phyloP scores from a whole-genome alignment of 2,797 vertebrate genomes.

The Trichosurus vulpecula region DNA sequence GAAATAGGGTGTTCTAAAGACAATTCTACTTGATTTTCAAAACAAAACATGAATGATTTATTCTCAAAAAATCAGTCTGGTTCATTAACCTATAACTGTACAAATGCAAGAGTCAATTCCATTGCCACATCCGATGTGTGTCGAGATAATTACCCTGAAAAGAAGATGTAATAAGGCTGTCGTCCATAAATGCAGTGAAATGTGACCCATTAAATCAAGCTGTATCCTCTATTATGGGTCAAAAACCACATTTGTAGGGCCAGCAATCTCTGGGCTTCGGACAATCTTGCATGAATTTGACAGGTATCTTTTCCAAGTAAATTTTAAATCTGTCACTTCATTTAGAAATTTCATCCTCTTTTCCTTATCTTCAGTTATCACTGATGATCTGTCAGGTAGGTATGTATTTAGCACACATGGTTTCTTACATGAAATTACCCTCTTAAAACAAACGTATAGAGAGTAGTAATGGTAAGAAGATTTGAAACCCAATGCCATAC shows the following conservation, averaged over 20 bases:
- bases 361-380: constrained; percentile 36
- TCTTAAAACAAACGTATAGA: constrained; percentile 5
- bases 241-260: constrained; percentile 85
- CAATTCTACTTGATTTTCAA: constrained; percentile 75
- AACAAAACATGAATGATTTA: constrained; percentile 82
- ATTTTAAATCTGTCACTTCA: constrained; percentile 72
- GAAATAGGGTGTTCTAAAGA: constrained; percentile 74
- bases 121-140: constrained; percentile 83
- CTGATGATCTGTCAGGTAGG: background rate
- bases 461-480: background rate
- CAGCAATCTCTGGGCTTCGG: constrained; percentile 78
- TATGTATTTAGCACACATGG: background rate
- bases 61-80: constrained; percentile 81
- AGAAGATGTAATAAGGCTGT: constrained; percentile 83
- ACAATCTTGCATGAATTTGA: constrained; percentile 85
- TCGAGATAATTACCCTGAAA: constrained; percentile 87
- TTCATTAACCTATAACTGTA: constrained; percentile 85
- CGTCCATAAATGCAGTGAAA: constrained; percentile 85
- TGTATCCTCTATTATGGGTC: constrained; percentile 85
- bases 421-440: constrained; percentile 51
- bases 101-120: constrained; percentile 85
- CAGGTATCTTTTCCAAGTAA: constrained; percentile 82
- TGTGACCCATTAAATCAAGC: constrained; percentile 87
- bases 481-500: background rate
- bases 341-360: constrained; percentile 44